Evolutionary conservation across 1,140 invertebrate species (phyloP), one percentile per base, ranked within the genome.

Genomic region (Neotoxoptera formosana): DNA sequence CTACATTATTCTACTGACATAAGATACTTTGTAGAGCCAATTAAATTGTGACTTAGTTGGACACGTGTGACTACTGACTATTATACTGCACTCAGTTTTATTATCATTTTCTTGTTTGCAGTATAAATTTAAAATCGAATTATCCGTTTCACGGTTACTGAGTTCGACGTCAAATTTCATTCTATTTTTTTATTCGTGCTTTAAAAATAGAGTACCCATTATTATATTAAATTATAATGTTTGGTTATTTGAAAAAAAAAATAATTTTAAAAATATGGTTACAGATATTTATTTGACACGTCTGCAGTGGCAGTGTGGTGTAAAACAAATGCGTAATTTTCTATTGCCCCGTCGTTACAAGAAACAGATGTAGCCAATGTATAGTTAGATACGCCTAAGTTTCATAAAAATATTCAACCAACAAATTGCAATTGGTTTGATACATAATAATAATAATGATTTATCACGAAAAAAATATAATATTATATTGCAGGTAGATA

Each of bases 81-180:
- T n/a, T 67, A 76, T 76, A 30, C 60, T n/a, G 14, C 14, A n/a
- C 7, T 76, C n/a, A 30, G n/a, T 76, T 76, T 76, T 83, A 36
- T 83, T 81, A 45, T 83, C 7, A 45, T 45, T 30, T 86, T 23
- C 30, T 88, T n/a, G 86, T 88, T 88, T n/a, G 47, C 6, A 7
- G n/a, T 30, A 45, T 84, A 1, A 7, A 20, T 34, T 88, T 48
- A 20, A 88, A 88, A 88, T 88, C 47, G 47, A 88, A 88, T 88
- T 88, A n/a, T 88, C 47, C 7, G 45, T 88, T 88, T 88, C 47
- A 48, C 17, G 86, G 86, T 88, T 47, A 48, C 86, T 17, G 86
- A n/a, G 14, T 51, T 84, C 20, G 36, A 25, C 8, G 83, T 41
- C 36, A 3, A 84, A 45, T 84, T 84, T 84, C 2, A 41, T 45